A percentile compares a stretch with the other conserved stretches of the same genome.
These are phyloP conservation scores for Leptinotarsa haldemani DNA, from an alignment of 2,888 invertebrate genomes.

Conservation along the genomic window DNA sequence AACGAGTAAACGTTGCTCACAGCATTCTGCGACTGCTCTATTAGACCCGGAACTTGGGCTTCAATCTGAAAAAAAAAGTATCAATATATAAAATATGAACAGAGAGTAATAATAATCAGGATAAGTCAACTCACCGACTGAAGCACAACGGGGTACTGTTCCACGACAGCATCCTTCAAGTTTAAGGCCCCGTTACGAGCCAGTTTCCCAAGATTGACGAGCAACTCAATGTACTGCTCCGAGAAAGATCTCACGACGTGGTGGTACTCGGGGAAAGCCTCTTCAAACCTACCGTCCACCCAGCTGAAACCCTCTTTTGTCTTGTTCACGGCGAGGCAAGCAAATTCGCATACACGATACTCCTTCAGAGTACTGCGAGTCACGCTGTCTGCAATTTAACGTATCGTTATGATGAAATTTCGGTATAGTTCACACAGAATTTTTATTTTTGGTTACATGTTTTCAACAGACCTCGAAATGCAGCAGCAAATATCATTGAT, in stretches of 20 bases:
- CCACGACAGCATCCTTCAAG: constrained; percentile 52
- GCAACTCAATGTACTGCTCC: constrained; percentile 73
- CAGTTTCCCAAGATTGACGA: constrained; percentile 71
- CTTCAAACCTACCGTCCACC: constrained; percentile 76
- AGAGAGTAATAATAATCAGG: too few species aligned
- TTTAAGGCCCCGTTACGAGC: constrained; percentile 65
- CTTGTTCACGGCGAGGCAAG: constrained; percentile 73
- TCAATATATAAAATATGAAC: too few species aligned
- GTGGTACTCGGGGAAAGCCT: constrained; percentile 77
- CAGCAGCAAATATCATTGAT: background rate
- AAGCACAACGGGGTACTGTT: constrained; percentile 67
- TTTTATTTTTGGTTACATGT: too few species aligned
- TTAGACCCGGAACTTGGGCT: constrained; percentile 53
- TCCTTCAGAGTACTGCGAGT: constrained; percentile 75
- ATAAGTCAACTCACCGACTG: constrained; percentile 67
- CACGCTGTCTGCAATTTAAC: constrained; percentile 53
- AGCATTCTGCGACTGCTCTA: constrained; percentile 70
- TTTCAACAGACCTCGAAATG: too few species aligned
- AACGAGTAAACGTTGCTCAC: constrained; percentile 67
- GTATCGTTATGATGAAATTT: too few species aligned
- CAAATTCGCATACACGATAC: constrained; percentile 74
- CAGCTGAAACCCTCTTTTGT: constrained; percentile 72
- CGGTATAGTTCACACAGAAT: too few species aligned
- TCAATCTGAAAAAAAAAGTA: constrained; percentile 70
- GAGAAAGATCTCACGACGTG: constrained; percentile 68